phyloP scores from a whole-genome alignment of 2,113 vertebrate species.

The Ophthalmolycus amberensis region DNA sequence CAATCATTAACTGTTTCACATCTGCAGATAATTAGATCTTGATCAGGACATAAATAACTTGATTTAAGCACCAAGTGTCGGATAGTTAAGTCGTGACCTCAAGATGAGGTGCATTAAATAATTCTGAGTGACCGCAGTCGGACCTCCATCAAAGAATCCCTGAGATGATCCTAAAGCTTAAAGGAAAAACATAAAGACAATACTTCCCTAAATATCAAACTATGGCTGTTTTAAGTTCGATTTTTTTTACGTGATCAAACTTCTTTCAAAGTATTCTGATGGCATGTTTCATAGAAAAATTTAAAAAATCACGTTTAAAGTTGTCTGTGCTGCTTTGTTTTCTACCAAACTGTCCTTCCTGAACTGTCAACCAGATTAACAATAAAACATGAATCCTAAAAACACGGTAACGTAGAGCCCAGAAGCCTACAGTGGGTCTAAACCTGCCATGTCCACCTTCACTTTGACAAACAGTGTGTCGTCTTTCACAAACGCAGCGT shows the following conservation, averaged over 20 bases:
- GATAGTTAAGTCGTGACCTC: background rate
- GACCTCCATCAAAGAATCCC: background rate
- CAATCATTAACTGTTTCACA: background rate
- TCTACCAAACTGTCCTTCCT: background rate
- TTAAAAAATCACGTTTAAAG: background rate
- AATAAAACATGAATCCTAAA: background rate
- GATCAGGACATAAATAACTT: background rate
- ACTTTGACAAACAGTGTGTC: constrained; percentile 63
- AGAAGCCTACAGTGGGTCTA: constrained; percentile 28
- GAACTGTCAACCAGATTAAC: background rate
- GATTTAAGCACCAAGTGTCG: background rate
- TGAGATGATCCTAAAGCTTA: background rate
- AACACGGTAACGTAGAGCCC: background rate
- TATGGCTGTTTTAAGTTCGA: background rate
- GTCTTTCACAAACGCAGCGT: constrained; percentile 40
- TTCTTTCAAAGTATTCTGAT: too few species aligned
- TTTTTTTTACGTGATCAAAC: background rate
- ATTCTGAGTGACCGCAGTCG: background rate
- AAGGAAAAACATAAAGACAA: background rate
- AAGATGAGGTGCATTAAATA: background rate
- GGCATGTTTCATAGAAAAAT: background rate
- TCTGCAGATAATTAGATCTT: background rate
- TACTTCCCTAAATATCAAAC: background rate
- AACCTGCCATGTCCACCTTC: constrained; percentile 59
- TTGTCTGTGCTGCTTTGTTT: background rate